These are phyloP conservation scores for Harpagus bidentatus DNA, from an alignment of 2,113 vertebrate species.

Conservation along the genomic window DNA sequence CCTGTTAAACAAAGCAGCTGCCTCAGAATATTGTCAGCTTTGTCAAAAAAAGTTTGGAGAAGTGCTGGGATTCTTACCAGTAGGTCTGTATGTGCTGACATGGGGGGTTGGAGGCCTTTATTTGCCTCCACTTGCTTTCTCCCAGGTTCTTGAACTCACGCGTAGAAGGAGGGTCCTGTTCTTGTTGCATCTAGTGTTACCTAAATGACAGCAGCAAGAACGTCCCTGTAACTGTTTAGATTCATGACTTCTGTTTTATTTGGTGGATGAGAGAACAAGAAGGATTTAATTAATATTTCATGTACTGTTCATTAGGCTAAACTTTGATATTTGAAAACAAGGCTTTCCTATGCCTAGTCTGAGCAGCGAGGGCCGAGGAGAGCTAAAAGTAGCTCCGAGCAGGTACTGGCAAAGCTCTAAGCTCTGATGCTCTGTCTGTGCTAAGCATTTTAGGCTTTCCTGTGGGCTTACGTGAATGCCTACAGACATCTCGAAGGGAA, in stretches of 20 bases:
- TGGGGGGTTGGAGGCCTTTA: neutral
- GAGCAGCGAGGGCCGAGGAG: neutral
- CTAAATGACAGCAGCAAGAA: neutral
- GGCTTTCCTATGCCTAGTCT: neutral
- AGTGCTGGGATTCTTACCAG: neutral
- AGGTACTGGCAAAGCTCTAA: neutral
- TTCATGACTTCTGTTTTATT: neutral
- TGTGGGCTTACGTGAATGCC: neutral
- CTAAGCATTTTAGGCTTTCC: neutral
- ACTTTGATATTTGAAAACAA: neutral
- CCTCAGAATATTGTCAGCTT: neutral
- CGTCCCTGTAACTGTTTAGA: neutral
- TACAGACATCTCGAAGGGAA: neutral
- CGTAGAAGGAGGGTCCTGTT: neutral
- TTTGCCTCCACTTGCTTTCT: neutral
- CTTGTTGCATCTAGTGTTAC: neutral
- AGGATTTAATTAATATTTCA: neutral
- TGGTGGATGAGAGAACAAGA: neutral
- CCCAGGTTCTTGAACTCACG: neutral
- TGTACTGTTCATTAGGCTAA: neutral
- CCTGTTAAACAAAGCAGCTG: neutral
- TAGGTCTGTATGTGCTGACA: neutral
- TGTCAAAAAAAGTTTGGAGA: neutral
- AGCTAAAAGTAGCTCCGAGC: neutral
- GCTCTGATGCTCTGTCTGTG: neutral